Evolutionary conservation across 2,113 vertebrate genomes (phyloP), one percentile per base, ranked within the genome.

Genomic region (Campylomormyrus tamandua): DNA sequence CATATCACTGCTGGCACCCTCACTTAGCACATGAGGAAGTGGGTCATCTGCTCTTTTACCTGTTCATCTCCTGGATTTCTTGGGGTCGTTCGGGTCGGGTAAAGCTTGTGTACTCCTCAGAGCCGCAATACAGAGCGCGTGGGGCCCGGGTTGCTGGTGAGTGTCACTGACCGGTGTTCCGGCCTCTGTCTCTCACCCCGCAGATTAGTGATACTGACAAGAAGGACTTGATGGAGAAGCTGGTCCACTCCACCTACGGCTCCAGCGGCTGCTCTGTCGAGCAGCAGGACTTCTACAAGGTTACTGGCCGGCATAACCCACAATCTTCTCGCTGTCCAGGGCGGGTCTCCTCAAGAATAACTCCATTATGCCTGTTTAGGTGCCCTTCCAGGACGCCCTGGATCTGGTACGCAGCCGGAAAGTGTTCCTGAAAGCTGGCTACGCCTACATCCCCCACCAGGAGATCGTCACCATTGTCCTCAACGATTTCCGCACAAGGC

Each of bases 331-430:
- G 3, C 42, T 31, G 6, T 48, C 58, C 46, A 1, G 19, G 45
- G 13, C 0, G 19, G 5, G 90, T 91, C 70, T n/a, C 3, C 24
- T n/a, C 85, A 5, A 17, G 19, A 53, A 15, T 35, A 27, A 49
- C 45, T 1, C 17, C 39, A 4, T 48, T 24, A 27, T 52, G 11
- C 6, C 35, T 89, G 83, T 89, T 53, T 92, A 98, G 98, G 97
- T 99, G 91, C 97, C 97, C 13, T 99, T 99, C 94, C 96, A 95
- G 92, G 98, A 99, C 90, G 98, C 97, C 46, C 94, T 98, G 90
- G 98, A 99, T 95, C 96, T 99, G 0, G 97, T 99, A 74, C 95
- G 97, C 91, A 91, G 94, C 87, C 96, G 98, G 91, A 99, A 95
- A 94, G 98, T 98, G 66, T 99, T 96, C 92, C 94, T 99, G 88